phyloP scores from a whole-genome alignment of 2,888 invertebrate genomes.

The Dryobota labecula region DNA sequence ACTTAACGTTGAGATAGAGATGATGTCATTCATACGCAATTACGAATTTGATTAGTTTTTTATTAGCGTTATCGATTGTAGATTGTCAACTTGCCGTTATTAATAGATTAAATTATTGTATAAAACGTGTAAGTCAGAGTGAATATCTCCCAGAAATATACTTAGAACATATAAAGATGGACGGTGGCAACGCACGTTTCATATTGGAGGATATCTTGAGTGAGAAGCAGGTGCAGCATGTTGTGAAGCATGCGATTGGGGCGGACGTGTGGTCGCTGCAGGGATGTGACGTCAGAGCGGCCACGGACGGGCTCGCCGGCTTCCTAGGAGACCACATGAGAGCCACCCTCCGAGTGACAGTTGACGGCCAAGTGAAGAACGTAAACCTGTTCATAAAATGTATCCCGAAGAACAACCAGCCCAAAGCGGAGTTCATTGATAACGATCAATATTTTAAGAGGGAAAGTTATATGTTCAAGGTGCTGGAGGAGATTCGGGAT shows the following conservation, averaged over 20 bases:
- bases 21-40: too few species aligned
- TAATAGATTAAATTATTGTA: conserved; percentile 35
- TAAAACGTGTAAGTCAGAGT: conserved; percentile 41
- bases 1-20: too few species aligned
- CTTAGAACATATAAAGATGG: conserved; percentile 63
- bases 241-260: conserved; percentile 67
- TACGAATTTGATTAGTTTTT: too few species aligned
- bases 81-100: too few species aligned
- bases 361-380: conserved; percentile 55
- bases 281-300: conserved; percentile 69
- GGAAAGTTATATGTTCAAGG: conserved; percentile 77
- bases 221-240: conserved; percentile 71
- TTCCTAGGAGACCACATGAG: conserved; percentile 83
- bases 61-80: too few species aligned
- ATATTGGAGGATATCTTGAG: conserved; percentile 69
- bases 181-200: conserved; percentile 49
- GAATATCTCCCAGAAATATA: conserved; percentile 10
- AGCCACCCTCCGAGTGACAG: conserved; percentile 69
- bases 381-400: conserved; percentile 80
- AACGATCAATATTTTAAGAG: conserved; percentile 74
- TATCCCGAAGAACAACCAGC: conserved; percentile 76
- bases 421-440: conserved; percentile 79
- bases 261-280: conserved; percentile 62
- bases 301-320: conserved; percentile 77
- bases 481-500: conserved; percentile 76